Evolutionary conservation across 2,888 invertebrate species (phyloP).

Genomic region (Gastrophysa polygoni): DNA sequence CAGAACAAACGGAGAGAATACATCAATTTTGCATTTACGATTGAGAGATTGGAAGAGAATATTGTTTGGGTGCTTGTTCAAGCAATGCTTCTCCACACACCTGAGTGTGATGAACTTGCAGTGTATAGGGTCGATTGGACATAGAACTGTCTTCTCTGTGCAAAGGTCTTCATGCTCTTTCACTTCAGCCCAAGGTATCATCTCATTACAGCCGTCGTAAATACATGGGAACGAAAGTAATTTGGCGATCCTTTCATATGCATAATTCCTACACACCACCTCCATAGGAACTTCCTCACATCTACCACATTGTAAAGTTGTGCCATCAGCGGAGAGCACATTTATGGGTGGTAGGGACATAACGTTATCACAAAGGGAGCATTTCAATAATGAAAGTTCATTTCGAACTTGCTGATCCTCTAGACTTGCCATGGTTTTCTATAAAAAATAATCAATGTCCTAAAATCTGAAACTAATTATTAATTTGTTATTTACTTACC

Average conservation of each 20-base stretch:
- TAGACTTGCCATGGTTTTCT: too few relatives aligned
- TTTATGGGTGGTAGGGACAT: slow-evolving; percentile 29
- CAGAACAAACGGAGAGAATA: background rate
- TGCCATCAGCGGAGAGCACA: slow-evolving; percentile 13
- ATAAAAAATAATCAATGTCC: too few relatives aligned
- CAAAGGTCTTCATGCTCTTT: slow-evolving; percentile 29
- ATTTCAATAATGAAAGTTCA: slow-evolving; percentile 12
- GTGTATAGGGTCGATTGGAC: slow-evolving; percentile 9
- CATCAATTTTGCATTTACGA: background rate
- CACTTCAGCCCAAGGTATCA: slow-evolving; percentile 23
- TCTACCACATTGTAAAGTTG: slow-evolving; percentile 28
- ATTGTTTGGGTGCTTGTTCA: background rate
- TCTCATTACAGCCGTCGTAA: slow-evolving; percentile 23
- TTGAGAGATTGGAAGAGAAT: background rate
- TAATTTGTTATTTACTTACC: too few relatives aligned
- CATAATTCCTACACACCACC: slow-evolving; percentile 26
- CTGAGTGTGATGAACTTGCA: background rate
- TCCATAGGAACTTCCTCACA: slow-evolving; percentile 19
- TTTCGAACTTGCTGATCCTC: too few relatives aligned
- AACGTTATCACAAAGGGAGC: slow-evolving; percentile 30
- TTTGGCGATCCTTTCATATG: slow-evolving; percentile 34
- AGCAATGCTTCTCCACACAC: background rate
- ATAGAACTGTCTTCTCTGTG: slow-evolving; percentile 19
- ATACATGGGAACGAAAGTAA: slow-evolving; percentile 34
- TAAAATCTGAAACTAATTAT: too few relatives aligned